A percentile compares a stretch with the other conserved stretches of the same genome.
Conservation (phyloP, 1,140 invertebrate species). For the Charaxes varanes region DNA sequence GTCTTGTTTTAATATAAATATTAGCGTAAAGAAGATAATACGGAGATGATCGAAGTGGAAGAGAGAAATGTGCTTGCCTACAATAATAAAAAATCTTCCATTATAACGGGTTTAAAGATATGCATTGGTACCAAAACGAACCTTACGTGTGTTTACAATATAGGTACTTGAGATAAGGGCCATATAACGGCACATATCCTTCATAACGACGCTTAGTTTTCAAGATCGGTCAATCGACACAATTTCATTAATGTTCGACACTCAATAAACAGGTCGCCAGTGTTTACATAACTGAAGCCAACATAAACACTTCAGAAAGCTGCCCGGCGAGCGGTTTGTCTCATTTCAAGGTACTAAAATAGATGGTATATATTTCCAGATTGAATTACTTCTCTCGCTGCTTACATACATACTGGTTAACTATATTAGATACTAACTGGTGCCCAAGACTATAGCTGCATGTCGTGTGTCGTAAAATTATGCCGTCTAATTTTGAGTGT, state of each 20-base stretch:
- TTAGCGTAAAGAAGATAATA: no score
- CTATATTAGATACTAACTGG: no score
- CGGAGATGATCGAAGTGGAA: no score
- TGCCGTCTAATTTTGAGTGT: no score
- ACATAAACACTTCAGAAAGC: conserved; percentile 29
- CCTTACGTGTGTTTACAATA: no score
- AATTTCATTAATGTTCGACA: conserved; percentile 27
- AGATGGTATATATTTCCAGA: conserved; percentile 9
- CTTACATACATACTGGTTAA: not conserved
- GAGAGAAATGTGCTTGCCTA: no score
- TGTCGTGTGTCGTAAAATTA: no score
- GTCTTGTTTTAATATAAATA: no score
- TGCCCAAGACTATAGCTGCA: no score
- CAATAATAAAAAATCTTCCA: no score
- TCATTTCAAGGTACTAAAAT: conserved; percentile 15
- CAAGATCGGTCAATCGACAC: conserved; percentile 24
- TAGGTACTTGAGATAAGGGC: conserved; percentile 13
- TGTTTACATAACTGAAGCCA: conserved; percentile 41
- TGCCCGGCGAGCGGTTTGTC: conserved; percentile 13
- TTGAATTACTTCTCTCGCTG: conserved; percentile 5
- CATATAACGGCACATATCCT: conserved; percentile 15
- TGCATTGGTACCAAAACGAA: no score
- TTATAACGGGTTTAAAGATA: no score
- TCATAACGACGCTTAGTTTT: conserved; percentile 13
- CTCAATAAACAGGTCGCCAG: conserved; percentile 20